These are phyloP conservation scores for Polyommatus iphigenia DNA, from an alignment of 2,888 invertebrate species.

Conservation along the genomic window DNA sequence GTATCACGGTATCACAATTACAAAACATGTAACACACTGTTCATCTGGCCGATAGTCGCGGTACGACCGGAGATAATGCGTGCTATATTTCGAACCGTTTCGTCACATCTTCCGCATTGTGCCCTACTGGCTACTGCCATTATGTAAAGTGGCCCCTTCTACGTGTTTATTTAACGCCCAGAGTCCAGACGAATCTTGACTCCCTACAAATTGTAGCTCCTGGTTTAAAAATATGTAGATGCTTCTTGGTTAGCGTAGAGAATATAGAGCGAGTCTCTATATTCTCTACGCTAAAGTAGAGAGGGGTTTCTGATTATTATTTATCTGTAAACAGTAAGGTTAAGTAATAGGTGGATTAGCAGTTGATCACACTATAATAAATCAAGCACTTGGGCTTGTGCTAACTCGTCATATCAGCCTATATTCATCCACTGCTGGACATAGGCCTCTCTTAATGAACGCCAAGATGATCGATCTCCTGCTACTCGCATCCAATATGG, in stretches of 20 bases:
- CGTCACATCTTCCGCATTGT: constrained; percentile 66
- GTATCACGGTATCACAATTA: background rate
- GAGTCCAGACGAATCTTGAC: constrained; percentile 18
- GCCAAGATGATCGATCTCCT: too few species aligned
- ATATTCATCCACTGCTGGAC: too few species aligned
- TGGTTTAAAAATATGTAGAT: background rate
- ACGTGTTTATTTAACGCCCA: background rate
- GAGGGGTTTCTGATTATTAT: too few species aligned
- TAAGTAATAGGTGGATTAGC: too few species aligned
- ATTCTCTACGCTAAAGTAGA: too few species aligned
- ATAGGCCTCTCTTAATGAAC: too few species aligned
- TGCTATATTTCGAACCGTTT: constrained; percentile 71
- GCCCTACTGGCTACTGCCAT: constrained; percentile 38
- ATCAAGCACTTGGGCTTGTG: too few species aligned
- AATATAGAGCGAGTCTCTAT: too few species aligned
- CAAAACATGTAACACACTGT: constrained; percentile 5
- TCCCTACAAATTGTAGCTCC: background rate
- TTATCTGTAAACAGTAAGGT: too few species aligned
- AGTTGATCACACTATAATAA: too few species aligned
- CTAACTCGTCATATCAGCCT: too few species aligned
- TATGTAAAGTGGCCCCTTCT: constrained; percentile 28
- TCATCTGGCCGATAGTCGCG: background rate
- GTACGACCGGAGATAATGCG: constrained; percentile 60
- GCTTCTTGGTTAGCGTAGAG: background rate
- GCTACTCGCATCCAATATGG: too few species aligned